phyloP scores from a whole-genome alignment of 2,113 vertebrate genomes.

The Neolamprologus cancellatus region DNA sequence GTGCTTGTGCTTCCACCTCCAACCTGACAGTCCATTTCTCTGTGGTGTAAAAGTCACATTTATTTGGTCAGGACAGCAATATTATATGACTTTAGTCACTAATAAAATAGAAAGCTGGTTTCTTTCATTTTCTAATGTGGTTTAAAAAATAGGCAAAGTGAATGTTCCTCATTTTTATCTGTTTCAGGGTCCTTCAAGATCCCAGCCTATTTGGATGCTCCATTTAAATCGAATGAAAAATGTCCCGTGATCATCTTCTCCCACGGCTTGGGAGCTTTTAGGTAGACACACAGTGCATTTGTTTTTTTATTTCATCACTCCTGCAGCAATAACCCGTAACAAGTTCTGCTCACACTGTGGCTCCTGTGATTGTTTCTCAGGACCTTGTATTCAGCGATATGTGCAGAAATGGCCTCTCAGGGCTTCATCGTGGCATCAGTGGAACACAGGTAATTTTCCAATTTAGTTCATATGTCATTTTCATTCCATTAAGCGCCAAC shows the following conservation, averaged over 20 bases:
- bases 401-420: conserved; percentile 86
- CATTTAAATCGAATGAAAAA: conserved; percentile 79
- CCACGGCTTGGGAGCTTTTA: conserved; percentile 93
- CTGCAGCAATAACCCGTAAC: accelerated
- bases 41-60: too few relatives aligned
- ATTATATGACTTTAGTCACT: background rate
- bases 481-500: background rate
- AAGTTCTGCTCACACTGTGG: background rate
- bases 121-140: background rate
- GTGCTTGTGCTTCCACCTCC: too few relatives aligned
- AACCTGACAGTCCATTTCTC: too few relatives aligned
- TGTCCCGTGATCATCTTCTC: conserved; percentile 91
- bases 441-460: conserved; percentile 84
- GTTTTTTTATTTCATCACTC: background rate
- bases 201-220: conserved; percentile 82
- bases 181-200: conserved; percentile 78
- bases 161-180: background rate
- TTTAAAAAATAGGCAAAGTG: background rate
- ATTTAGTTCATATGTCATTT: background rate
- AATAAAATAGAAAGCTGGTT: background rate
- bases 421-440: conserved; percentile 92
- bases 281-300: conserved; percentile 62
- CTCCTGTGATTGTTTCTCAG: conserved; percentile 50
- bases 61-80: background rate
- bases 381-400: conserved; percentile 92